Evolutionary conservation across 92 coral and sea anemone genomes (phyloP).

Genomic region (Epizoanthus fatuus): DNA sequence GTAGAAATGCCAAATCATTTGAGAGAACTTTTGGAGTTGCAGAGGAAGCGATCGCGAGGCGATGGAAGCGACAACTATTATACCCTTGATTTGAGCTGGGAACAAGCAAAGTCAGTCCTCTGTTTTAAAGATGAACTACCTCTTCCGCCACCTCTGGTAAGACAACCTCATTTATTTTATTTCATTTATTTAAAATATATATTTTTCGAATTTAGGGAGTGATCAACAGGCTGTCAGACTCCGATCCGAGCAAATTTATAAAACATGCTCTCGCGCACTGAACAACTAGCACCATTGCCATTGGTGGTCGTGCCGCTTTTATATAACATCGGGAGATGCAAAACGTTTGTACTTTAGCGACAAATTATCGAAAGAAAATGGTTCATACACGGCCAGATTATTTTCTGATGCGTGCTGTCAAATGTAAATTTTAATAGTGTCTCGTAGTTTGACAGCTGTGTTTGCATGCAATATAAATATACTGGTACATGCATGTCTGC

Average conservation of each 20-base stretch:
- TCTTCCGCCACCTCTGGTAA: slow-evolving; percentile 87
- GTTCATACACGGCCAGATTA: no score
- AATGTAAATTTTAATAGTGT: no score
- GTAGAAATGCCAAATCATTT: slow-evolving; percentile 77
- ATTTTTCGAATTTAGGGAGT: neutral
- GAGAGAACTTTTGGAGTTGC: slow-evolving; percentile 70
- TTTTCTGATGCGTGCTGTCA: no score
- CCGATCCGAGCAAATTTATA: neutral
- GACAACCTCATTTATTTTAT: neutral
- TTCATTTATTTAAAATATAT: neutral
- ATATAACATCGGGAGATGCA: no score
- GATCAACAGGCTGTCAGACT: neutral
- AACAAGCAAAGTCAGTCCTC: slow-evolving; percentile 47
- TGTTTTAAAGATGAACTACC: slow-evolving; percentile 56
- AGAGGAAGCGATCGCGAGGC: slow-evolving; percentile 32
- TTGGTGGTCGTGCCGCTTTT: no score
- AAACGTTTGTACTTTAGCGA: no score
- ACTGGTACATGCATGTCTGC: no score
- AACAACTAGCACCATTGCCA: no score
- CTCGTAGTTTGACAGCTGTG: no score
- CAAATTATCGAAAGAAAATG: no score
- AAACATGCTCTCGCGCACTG: neutral
- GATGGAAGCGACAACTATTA: slow-evolving; percentile 25
- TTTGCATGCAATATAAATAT: no score
- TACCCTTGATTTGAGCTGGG: slow-evolving; percentile 34